Percentiles rank a stretch among this genome's conserved stretches.
phyloP scores from a whole-genome alignment of 2,113 vertebrate genomes.

The Euleptes europaea region DNA sequence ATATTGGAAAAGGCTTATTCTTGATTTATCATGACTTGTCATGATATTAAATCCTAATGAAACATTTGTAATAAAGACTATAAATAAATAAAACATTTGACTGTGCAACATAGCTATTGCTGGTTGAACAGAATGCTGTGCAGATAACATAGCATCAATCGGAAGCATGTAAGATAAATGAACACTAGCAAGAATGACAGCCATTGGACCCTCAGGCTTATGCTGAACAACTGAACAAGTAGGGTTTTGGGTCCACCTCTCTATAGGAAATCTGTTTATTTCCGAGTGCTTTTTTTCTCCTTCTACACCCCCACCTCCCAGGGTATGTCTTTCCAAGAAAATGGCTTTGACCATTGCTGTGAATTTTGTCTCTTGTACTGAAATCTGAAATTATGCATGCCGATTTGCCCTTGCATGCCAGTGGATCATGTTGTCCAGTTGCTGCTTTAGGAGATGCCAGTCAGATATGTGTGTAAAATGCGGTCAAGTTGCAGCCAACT shows the following conservation, averaged over 20 bases:
- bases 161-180: not conserved
- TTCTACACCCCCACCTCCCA: no score
- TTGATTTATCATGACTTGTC: not conserved
- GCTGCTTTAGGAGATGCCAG: conserved; percentile 4
- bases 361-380: not conserved
- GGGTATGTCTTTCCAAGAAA: not conserved
- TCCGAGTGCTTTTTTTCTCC: no score
- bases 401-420: not conserved
- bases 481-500: no score
- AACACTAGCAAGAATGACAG: not conserved
- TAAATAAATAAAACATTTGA: conserved; percentile 23
- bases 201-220: not conserved
- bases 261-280: not conserved
- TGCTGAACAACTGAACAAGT: not conserved
- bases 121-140: conserved; percentile 41
- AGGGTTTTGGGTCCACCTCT: not conserved
- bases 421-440: conserved; percentile 23
- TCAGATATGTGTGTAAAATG: not conserved
- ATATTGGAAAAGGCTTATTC: not conserved
- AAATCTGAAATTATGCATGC: not conserved
- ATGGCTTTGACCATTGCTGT: not conserved
- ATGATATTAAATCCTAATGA: conserved; percentile 24
- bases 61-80: conserved; percentile 27
- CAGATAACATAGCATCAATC: conserved; percentile 24
- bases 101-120: not conserved